Evolutionary conservation across 2,888 invertebrate genomes (phyloP), one percentile per base, ranked within the genome.

Genomic region (Serrognathus titanus): DNA sequence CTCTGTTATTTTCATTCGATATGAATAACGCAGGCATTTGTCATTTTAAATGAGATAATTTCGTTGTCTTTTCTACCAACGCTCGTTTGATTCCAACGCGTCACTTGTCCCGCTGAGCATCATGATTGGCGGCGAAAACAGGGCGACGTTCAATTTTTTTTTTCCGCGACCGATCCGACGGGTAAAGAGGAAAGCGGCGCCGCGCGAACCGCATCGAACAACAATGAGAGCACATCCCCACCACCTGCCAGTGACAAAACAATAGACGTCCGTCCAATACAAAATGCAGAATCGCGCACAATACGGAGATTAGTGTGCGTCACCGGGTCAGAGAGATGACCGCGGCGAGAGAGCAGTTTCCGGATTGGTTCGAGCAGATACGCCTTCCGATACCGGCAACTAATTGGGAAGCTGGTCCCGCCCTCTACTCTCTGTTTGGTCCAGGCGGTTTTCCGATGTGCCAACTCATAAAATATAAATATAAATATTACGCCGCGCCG

Each of bases 311-410:
- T 51, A 51, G 47, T 16, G 43, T 51, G 48, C 55, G 55, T 58
- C 48, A 55, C 54, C 51, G 16, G 58, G 55, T 58, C 55, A 58
- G 38, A 51, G 53, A 61, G 64, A 63, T 64, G 64, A 64, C 64
- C 64, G 64, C 57, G 57, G 59, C 52, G 58, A 24, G 54, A 53
- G 55, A 49, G 58, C 57, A 55, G 58, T 59, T 60, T 62, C 63
- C 60, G 59, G 63, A 67, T 67, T 67, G 67, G 66, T 51, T 53
- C 59, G 54, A 51, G 58, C 51, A 52, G 66, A 61, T 60, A 63
- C 67, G 67, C 67, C 63, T 43, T 61, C 57, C 59, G 48, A n/a
- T 50, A 49, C 46, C 54, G 49, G 50, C 58, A 48, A 61, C 64
- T 64, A 66, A 66, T 66, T 62, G 68, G 57, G 63, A 63, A 59